Conservation (phyloP, 92 coral and sea anemone species). For the Phenganax subtilis region DNA sequence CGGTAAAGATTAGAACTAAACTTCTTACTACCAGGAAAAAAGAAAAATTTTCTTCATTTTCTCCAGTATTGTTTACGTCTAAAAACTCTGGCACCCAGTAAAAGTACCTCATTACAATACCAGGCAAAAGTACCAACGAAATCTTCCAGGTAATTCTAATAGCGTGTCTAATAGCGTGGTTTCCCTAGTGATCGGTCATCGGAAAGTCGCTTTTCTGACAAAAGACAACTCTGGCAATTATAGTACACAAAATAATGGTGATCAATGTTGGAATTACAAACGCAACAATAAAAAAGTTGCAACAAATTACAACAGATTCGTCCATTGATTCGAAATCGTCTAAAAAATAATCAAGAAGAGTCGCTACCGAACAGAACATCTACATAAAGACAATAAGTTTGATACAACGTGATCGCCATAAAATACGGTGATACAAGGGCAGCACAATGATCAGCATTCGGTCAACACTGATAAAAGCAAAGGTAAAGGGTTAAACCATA, state of each 20-base stretch:
- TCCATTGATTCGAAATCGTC: neutral
- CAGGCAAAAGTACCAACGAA: slow-evolving; percentile 22
- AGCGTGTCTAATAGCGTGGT: neutral
- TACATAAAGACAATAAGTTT: slow-evolving; percentile 9
- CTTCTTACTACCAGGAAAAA: neutral
- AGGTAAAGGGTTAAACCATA: neutral
- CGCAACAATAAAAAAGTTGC: slow-evolving; percentile 7
- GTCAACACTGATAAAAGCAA: slow-evolving; percentile 29
- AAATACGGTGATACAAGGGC: slow-evolving; percentile 19
- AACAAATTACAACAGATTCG: neutral
- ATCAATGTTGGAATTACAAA: slow-evolving; percentile 23
- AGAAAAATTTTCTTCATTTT: neutral
- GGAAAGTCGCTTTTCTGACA: neutral
- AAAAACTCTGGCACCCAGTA: slow-evolving; percentile 13
- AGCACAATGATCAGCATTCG: slow-evolving; percentile 17
- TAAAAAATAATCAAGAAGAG: neutral
- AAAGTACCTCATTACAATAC: slow-evolving; percentile 10
- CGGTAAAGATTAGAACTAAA: slow-evolving; percentile 2
- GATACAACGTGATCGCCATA: slow-evolving; percentile 19
- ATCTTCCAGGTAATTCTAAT: slow-evolving; percentile 21
- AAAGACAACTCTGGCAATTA: slow-evolving; percentile 9
- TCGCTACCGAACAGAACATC: neutral
- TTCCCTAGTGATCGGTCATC: neutral
- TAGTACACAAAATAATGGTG: slow-evolving; percentile 9
- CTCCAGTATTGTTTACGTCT: neutral